Conservation (phyloP, 2,113 vertebrate genomes). For the Hippocampus barbouri region DNA sequence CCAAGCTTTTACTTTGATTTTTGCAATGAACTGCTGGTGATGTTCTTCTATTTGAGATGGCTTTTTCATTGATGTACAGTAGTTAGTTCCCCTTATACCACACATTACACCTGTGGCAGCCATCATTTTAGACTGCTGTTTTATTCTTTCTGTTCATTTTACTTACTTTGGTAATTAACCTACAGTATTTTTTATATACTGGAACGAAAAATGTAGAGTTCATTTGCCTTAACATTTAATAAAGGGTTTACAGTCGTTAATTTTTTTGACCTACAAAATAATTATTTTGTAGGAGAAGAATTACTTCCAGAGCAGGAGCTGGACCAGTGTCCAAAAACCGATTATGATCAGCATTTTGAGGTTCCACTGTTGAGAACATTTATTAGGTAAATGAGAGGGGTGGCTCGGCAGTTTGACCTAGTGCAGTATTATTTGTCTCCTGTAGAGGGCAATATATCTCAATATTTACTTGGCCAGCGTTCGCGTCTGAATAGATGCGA, state of each 20-base stretch:
- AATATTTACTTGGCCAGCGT: background rate
- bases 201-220: too few species aligned
- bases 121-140: background rate
- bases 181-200: too few species aligned
- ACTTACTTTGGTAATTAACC: too few species aligned
- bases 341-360: background rate
- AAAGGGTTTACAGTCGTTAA: background rate
- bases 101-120: background rate
- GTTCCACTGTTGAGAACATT: background rate
- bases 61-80: too few species aligned
- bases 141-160: background rate
- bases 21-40: background rate
- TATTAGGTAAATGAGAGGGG: background rate
- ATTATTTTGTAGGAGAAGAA: background rate
- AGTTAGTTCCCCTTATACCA: too few species aligned
- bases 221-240: background rate
- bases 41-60: too few species aligned
- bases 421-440: conserved; percentile 26
- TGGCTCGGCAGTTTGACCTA: background rate
- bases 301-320: background rate
- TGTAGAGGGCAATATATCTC: conserved; percentile 50
- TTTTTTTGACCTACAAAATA: background rate
- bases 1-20: background rate
- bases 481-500: background rate
- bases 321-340: background rate